Evolutionary conservation across 1,140 invertebrate genomes (phyloP), one percentile per base, ranked within the genome.

Genomic region (Coptotermes formosanus): DNA sequence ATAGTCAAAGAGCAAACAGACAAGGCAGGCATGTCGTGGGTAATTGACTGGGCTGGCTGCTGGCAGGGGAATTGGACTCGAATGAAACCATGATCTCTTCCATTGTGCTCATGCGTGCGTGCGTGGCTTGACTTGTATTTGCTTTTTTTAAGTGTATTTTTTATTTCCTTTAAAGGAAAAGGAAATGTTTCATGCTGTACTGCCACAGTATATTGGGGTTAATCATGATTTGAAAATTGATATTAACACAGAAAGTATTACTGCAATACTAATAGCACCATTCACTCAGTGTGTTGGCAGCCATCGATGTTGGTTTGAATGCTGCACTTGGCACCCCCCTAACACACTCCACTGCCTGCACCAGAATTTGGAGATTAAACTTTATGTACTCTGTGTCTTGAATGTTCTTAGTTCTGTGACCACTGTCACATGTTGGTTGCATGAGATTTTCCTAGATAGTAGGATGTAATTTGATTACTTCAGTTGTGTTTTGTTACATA

Each of bases 51-150:
- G n/a, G 82, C 82, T 83, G 82, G 82, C 82, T 83, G 82, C 43
- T 52, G 82, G 82, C 43, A 83, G 43, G 45, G 16, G 16, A 48
- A 48, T 83, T 21, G 82, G 82, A 83, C 48, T 83, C 32, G 82
- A 30, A 83, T 2, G 2, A 83, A 44, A 83, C 23, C 43, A 43
- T 45, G 64, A 43, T 44, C 43, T 83, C 43, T 44, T 44, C 43
- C 43, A 83, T 83, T 83, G 82, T 83, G 82, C 82, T 83, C 82
- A 38, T 83, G 48, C 82, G 82, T 83, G 48, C 82, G 82, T 83
- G 82, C 82, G 82, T 83, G 82, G 82, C 82, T 83, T 83, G 82
- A 83, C 82, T 52, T 52, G 48, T 83, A 52, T 83, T 19, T 83
- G 82, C 82, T 83, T 83, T 83, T 83, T 44, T 44, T 83, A 23